Conservation (phyloP, 2,113 vertebrate species). For the Pseudorectes ferrugineus region DNA sequence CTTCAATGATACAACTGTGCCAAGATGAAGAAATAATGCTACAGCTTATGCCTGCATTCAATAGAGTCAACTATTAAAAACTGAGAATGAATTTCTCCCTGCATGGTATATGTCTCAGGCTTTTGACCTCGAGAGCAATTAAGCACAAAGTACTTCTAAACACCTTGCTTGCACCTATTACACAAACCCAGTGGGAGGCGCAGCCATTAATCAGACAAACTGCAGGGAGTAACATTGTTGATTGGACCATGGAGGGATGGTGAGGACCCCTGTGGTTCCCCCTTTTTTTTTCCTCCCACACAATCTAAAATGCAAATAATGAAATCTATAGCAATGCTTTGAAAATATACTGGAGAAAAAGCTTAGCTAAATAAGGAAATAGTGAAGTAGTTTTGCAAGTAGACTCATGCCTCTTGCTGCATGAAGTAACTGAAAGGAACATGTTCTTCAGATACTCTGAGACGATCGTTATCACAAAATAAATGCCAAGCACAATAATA, state of each 20-base stretch:
- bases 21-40: background rate
- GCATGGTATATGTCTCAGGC: background rate
- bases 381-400: background rate
- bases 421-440: background rate
- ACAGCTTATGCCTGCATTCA: background rate
- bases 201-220: slow-evolving; percentile 67
- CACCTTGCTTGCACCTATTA: slow-evolving; percentile 65
- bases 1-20: background rate
- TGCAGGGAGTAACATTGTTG: slow-evolving; percentile 64
- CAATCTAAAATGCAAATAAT: slow-evolving; percentile 63
- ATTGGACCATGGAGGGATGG: slow-evolving; percentile 60
- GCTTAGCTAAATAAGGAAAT: background rate
- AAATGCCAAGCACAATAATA: background rate
- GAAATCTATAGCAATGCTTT: slow-evolving; percentile 20
- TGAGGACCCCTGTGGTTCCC: background rate
- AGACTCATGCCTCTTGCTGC: background rate
- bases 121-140: slow-evolving; percentile 59
- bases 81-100: slow-evolving; percentile 32
- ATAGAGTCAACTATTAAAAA: slow-evolving; percentile 27
- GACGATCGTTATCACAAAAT: background rate
- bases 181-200: slow-evolving; percentile 52
- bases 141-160: slow-evolving; percentile 60
- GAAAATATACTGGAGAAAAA: background rate
- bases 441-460: background rate
- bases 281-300: background rate